Conservation (phyloP, 2,797 vertebrate genomes). For the Lagodon rhomboides region DNA sequence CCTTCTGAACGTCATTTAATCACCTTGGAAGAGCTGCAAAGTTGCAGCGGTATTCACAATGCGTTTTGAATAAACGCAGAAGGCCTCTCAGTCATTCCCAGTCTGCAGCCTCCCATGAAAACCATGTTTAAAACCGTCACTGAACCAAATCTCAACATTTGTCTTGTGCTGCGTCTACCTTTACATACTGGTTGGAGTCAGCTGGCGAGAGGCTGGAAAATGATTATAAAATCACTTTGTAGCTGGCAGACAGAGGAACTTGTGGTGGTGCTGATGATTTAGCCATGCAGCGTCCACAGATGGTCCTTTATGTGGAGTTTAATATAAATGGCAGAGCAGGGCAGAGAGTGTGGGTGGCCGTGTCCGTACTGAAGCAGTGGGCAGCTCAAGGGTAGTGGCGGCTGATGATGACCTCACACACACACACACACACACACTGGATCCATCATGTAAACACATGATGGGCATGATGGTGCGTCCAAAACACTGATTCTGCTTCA, state of each 20-base stretch:
- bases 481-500: not conserved
- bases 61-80: constrained; percentile 1
- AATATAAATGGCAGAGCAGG: constrained; percentile 49
- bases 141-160: constrained; percentile 72
- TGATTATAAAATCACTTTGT: constrained; percentile 28
- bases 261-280: constrained; percentile 62
- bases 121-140: constrained; percentile 60
- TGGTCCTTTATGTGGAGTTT: constrained; percentile 54
- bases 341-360: constrained; percentile 63
- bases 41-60: constrained; percentile 8
- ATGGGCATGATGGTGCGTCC: not conserved
- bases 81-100: not conserved
- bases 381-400: constrained; percentile 45
- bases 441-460: not conserved
- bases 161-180: constrained; percentile 50
- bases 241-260: constrained; percentile 40
- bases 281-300: constrained; percentile 43
- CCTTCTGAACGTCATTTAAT: not conserved
- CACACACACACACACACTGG: constrained; percentile 11
- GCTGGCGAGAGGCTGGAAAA: constrained; percentile 57
- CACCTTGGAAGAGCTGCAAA: not conserved
- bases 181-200: constrained; percentile 31
- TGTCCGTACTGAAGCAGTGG: constrained; percentile 31
- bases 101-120: constrained; percentile 42
- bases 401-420: constrained; percentile 44